Evolutionary conservation across 2,888 invertebrate species (phyloP), one percentile per base, ranked within the genome.

Genomic region (Xiphydria camelus): DNA sequence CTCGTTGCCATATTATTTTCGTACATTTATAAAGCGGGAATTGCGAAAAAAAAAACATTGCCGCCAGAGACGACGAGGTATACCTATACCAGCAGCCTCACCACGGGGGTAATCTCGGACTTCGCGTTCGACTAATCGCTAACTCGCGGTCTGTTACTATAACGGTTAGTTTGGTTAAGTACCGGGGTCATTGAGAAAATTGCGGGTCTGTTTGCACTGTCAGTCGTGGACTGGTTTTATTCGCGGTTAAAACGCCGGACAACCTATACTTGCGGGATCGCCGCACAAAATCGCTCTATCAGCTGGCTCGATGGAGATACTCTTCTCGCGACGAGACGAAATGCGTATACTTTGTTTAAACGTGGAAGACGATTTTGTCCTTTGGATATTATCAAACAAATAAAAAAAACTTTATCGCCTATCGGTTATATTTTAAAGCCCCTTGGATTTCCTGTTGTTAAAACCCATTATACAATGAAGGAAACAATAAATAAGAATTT

Each of bases 191-290:
- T 72, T 69, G 69, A 72, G 72, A 70, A 73, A 72, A 73, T 73
- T 73, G 73, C 61, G 63, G 71, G 73, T 68, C 70, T 73, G 71
- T 72, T 73, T 71, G 68, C 65, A 70, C 72, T 73, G 73, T 73
- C 73, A 73, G 73, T 62, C 56, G 61, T 59, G 60, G 64, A 72
- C 67, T 70, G 70, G 66, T 72, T 72, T 70, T 65, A 67, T 68
- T 71, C 68, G n/a, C n/a, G 66, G 62, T 71, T 62, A 61, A 61
- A 48, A 47, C 61, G 50, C 57, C 64, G 54, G 70, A 71, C 73
- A 71, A 69, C 64, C 70, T 73, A 67, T 72, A 73, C 70, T 71
- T 70, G 68, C 53, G 42, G 44, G 51, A 41, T 22, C 40, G 53
- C 51, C 55, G 56, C 51, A 58, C 60, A 46, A 68, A 72, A 71